Evolutionary conservation across 2,113 vertebrate species (phyloP).

Genomic region (Sapayoa aenigma): DNA sequence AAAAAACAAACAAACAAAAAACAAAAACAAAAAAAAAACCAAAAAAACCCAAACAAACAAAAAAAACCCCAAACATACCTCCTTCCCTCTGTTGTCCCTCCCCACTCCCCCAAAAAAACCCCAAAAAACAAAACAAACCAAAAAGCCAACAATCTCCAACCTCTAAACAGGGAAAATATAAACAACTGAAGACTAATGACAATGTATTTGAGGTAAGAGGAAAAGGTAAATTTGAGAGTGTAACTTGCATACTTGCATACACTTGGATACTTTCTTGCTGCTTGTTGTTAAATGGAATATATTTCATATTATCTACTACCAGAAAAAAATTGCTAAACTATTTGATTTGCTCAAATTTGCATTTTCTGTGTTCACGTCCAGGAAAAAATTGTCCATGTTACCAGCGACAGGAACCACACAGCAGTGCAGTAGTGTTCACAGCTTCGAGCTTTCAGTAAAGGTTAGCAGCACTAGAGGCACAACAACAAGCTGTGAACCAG

Average conservation of each 20-base stretch:
- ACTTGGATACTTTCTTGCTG: not conserved
- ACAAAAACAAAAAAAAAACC: no score
- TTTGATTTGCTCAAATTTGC: not conserved
- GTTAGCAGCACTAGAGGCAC: not conserved
- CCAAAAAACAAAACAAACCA: no score
- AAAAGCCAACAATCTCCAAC: not conserved
- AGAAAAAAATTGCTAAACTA: fast-evolving
- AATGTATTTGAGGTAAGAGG: not conserved
- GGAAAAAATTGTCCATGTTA: not conserved
- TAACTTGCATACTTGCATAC: not conserved
- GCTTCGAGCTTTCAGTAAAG: not conserved
- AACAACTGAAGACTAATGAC: not conserved
- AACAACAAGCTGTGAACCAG: not conserved
- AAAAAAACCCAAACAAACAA: no score
- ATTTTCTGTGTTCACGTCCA: not conserved
- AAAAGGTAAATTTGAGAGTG: not conserved
- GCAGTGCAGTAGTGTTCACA: not conserved
- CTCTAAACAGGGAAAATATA: not conserved
- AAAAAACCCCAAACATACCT: not conserved
- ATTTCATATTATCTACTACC: not conserved
- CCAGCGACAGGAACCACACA: not conserved
- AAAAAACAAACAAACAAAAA: no score
- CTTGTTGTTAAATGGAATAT: not conserved
- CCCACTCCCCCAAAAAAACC: not conserved
- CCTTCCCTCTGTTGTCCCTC: not conserved